Conservation (phyloP, 2,888 invertebrate species). For the Sesia bembeciformis region DNA sequence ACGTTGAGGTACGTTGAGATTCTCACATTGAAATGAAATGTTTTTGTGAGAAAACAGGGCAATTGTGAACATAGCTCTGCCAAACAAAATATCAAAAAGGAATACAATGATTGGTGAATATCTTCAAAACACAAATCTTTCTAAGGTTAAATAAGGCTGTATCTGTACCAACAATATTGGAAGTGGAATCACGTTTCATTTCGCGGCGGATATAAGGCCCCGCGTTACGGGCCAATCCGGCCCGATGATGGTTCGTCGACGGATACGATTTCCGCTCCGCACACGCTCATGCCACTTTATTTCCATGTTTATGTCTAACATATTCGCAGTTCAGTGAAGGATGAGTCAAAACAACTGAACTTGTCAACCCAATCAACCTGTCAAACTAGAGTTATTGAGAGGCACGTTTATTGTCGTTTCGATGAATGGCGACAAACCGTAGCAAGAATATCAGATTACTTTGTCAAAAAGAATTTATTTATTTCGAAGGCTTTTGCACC, state of each 20-base stretch:
- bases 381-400: no score
- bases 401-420: no score
- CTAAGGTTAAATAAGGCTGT: constrained; percentile 12
- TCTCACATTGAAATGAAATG: no score
- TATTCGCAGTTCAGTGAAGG: constrained; percentile 14
- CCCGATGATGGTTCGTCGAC: constrained; percentile 52
- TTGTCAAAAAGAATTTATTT: no score
- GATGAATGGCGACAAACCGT: no score
- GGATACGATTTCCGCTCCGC: constrained; percentile 54
- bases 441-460: no score
- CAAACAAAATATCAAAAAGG: background rate
- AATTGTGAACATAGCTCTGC: no score
- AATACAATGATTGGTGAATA: background rate
- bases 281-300: constrained; percentile 40
- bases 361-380: background rate
- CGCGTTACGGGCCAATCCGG: constrained; percentile 47
- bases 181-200: constrained; percentile 58
- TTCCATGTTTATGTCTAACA: constrained; percentile 28
- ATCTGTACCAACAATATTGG: constrained; percentile 34
- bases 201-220: constrained; percentile 60
- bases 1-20: no score
- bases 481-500: no score
- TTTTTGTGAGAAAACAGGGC: no score
- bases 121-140: background rate
- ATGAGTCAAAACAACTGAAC: background rate